Evolutionary conservation across 2,797 vertebrate species (phyloP).

Genomic region (Microctenopoma stevenorrisi): DNA sequence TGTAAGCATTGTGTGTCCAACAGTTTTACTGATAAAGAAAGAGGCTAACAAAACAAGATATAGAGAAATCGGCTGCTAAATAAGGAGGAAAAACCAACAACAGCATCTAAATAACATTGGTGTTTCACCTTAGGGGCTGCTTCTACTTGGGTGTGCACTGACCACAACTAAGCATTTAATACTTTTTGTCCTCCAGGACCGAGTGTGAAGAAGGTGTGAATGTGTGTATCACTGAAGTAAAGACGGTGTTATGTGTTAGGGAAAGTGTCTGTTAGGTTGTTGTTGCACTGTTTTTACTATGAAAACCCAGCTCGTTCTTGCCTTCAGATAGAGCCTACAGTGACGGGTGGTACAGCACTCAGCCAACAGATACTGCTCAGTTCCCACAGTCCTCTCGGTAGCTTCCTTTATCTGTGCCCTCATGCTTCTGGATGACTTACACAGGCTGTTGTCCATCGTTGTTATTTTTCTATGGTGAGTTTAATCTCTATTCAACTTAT

Average conservation of each 20-base stretch:
- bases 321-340: neutral
- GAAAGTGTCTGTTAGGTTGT: neutral
- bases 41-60: slow-evolving; percentile 17
- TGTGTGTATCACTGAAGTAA: neutral
- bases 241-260: neutral
- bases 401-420: neutral
- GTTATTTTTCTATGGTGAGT: neutral
- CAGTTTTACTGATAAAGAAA: slow-evolving; percentile 11
- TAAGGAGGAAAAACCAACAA: neutral
- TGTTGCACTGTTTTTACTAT: neutral
- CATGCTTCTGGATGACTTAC: neutral
- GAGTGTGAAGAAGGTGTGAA: slow-evolving; percentile 1
- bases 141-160: neutral
- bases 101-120: neutral
- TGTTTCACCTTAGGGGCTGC: neutral
- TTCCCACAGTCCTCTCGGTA: neutral
- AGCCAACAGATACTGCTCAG: neutral
- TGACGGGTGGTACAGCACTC: neutral
- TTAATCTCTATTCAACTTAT: neutral
- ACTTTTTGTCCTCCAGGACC: neutral
- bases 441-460: neutral
- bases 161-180: neutral
- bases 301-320: neutral
- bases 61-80: slow-evolving; percentile 1
- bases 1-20: slow-evolving; percentile 5